Evolutionary conservation across 2,113 vertebrate species (phyloP), one percentile per base, ranked within the genome.

Genomic region (Passerina amoena): DNA sequence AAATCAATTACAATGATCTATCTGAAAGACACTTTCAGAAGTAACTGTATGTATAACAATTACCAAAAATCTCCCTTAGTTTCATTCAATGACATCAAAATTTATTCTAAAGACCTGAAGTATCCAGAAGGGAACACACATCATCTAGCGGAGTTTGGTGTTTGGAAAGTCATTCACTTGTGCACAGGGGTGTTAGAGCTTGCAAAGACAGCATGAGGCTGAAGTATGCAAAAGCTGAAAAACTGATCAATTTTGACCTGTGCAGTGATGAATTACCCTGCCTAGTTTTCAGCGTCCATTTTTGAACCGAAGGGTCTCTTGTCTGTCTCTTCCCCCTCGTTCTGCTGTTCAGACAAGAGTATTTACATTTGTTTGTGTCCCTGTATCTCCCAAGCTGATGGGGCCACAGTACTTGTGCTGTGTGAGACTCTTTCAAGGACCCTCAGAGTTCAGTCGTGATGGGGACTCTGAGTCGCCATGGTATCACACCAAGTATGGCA

Each of bases 391-490:
- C 61, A 51, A 1, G 0, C 69, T 68, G 20, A 59, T 86, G 72
- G n/a, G 88, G 56, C 76, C 80, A 64, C 51, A 14, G 1, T 61
- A 51, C 33, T 82, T 80, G 60, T 70, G 72, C 48, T 75, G 89
- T 76, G 56, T 40, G 48, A 91, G 56, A 75, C 20, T 54, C 44
- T 75, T 56, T 24, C 1, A 16, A 94, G 86, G 86, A 78, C 91
- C 86, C 78, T 44, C 48, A 23, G 82, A 81, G 35, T 28, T 45
- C 89, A 70, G 60, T 30, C 18, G 1, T 78, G 72, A 61, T 92
- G 66, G 27, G 56, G 51, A 66, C 88, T 86, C 61, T 38, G 82
- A 71, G 95, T 94, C 95, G 83, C 92, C 83, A 88, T 94, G 80
- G 83, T 69, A 94, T 72, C 91, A 40, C 44, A 82, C 69, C 65